Evolutionary conservation across 2,888 invertebrate genomes (phyloP).

Genomic region (Plebejus argus): DNA sequence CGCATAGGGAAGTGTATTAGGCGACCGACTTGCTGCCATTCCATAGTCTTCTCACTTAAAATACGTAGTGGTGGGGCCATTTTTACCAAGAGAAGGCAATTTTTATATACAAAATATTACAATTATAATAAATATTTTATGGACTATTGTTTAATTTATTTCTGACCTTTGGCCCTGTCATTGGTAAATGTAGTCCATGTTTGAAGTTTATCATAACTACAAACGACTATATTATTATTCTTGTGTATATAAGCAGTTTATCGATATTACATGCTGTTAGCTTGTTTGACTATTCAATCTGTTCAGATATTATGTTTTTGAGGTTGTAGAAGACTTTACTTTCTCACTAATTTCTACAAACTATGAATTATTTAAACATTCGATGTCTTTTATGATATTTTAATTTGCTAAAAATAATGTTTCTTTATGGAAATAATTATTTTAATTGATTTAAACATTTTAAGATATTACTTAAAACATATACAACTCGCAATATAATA

Average conservation of each 20-base stretch:
- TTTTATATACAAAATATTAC: slow-evolving; percentile 31
- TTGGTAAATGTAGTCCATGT: slow-evolving; percentile 25
- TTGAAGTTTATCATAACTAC: neutral
- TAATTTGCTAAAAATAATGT: neutral
- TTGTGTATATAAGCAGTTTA: slow-evolving; percentile 7
- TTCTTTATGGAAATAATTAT: neutral
- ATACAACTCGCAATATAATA: too few relatives aligned
- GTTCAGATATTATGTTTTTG: neutral
- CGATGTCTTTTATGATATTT: neutral
- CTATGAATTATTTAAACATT: neutral
- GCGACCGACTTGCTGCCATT: neutral
- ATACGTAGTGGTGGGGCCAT: slow-evolving; percentile 28
- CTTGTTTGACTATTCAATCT: neutral
- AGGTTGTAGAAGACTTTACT: slow-evolving; percentile 5
- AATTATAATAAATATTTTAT: slow-evolving; percentile 30
- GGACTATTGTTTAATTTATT: slow-evolving; percentile 13
- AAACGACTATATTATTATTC: neutral
- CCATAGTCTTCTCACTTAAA: slow-evolving; percentile 29
- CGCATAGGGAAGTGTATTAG: neutral
- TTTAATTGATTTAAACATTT: neutral
- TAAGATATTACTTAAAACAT: neutral
- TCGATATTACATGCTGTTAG: neutral
- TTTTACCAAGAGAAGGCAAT: slow-evolving; percentile 31
- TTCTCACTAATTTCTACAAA: neutral
- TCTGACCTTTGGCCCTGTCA: slow-evolving; percentile 8